Conservation (phyloP, 1,140 invertebrate genomes). For the Caenorhabditis inopinata region DNA sequence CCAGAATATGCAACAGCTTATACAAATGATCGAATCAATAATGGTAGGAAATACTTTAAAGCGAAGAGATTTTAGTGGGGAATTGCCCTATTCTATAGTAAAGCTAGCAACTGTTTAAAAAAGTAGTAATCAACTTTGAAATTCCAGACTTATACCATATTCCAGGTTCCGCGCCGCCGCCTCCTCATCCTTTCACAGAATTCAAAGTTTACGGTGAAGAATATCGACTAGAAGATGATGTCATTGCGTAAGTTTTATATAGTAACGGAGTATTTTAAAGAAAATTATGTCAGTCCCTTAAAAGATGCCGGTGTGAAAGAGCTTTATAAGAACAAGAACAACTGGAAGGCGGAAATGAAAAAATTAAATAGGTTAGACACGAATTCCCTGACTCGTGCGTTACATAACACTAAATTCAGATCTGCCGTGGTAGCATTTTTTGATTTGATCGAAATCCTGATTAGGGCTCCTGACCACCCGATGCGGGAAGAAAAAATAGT, state of each 20-base stretch:
- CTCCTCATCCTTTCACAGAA: conserved; percentile 25
- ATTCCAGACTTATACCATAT: neutral
- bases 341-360: conserved; percentile 47
- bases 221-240: conserved; percentile 39
- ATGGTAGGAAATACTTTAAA: neutral
- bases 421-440: conserved; percentile 33
- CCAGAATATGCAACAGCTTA: conserved; percentile 30
- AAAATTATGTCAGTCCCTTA: conserved; percentile 36
- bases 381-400: too few species aligned
- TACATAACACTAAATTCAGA: conserved; percentile 14
- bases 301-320: neutral
- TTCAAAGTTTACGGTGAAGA: conserved; percentile 47
- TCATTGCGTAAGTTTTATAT: conserved; percentile 40
- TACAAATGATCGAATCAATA: conserved; percentile 1
- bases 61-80: neutral
- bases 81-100: too few species aligned
- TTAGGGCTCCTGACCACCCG: conserved; percentile 32
- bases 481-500: conserved; percentile 30
- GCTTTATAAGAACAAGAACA: conserved; percentile 15
- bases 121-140: too few species aligned
- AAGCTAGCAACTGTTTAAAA: too few species aligned
- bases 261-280: too few species aligned
- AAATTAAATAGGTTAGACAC: conserved; percentile 43
- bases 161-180: neutral
- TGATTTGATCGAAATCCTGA: conserved; percentile 37